Percentiles rank a stretch among this genome's conserved stretches.
phyloP scores from a whole-genome alignment of 2,888 invertebrate genomes.

The Augochlorella aurata region DNA sequence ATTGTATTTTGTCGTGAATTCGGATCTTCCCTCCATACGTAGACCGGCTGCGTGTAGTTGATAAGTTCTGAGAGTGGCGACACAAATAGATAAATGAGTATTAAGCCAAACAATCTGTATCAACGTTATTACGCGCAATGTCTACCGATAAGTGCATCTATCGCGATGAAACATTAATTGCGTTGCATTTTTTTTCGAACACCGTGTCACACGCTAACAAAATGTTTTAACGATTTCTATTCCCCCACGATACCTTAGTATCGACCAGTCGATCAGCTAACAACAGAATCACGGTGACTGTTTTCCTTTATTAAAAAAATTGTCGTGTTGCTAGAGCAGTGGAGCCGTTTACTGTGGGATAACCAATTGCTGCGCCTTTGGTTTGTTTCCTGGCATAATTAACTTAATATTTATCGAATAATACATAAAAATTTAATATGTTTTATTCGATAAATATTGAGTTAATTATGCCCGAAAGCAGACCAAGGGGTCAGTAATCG shows the following conservation, averaged over 20 bases:
- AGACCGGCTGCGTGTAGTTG: conserved; percentile 96
- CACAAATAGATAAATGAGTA: conserved; percentile 15
- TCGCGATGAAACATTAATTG: background rate
- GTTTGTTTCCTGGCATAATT: too few species aligned
- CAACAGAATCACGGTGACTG: background rate
- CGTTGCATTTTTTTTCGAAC: background rate
- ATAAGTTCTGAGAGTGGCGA: conserved; percentile 87
- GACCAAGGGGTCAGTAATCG: too few species aligned
- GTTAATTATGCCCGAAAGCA: too few species aligned
- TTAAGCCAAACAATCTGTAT: background rate
- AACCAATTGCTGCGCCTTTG: too few species aligned
- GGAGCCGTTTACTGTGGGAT: too few species aligned
- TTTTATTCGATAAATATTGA: too few species aligned
- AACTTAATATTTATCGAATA: too few species aligned
- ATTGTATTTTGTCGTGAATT: conserved; percentile 95
- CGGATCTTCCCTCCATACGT: conserved; percentile 96
- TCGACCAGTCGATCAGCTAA: background rate
- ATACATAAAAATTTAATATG: too few species aligned
- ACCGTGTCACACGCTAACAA: background rate
- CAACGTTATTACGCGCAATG: background rate
- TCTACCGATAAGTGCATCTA: background rate
- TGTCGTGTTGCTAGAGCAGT: background rate
- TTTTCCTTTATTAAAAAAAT: background rate
- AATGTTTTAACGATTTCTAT: background rate
- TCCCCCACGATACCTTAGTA: background rate